A percentile compares a stretch with the other conserved stretches of the same genome.
These are phyloP conservation scores for Cydia pomonella DNA, from an alignment of 1,140 invertebrate genomes.

Conservation along the genomic window DNA sequence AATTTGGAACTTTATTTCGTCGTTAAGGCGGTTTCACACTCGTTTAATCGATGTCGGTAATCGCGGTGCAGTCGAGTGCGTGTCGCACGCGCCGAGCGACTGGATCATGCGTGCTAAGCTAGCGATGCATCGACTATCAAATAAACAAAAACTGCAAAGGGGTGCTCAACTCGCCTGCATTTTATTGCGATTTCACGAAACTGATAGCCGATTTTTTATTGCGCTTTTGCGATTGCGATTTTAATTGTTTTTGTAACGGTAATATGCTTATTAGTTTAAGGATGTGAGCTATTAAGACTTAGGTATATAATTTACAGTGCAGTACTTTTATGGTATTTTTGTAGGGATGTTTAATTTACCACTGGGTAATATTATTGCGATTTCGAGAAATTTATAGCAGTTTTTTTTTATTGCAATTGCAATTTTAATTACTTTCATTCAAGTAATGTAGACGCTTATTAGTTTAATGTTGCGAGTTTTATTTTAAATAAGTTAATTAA, in stretches of 20 bases:
- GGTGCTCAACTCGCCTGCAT: constrained; percentile 55
- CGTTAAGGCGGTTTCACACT: constrained; percentile 44
- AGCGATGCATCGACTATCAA: constrained; percentile 70
- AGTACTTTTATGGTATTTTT: not conserved
- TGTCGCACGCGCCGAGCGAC: constrained; percentile 61
- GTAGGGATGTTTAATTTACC: not conserved
- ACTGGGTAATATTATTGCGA: not conserved
- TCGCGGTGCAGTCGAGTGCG: constrained; percentile 41
- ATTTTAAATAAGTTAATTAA: too few species aligned
- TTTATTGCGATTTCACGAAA: constrained; percentile 54
- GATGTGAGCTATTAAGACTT: not conserved
- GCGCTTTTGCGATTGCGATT: constrained; percentile 26
- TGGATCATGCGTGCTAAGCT: constrained; percentile 56
- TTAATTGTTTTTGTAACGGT: constrained; percentile 26
- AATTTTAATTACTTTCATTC: not conserved
- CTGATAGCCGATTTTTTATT: constrained; percentile 47
- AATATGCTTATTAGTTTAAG: constrained; percentile 3
- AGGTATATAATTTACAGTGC: not conserved
- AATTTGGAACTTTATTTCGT: constrained; percentile 31
- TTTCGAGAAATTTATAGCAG: not conserved
- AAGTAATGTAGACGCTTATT: not conserved
- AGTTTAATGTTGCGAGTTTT: not conserved
- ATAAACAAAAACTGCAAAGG: constrained; percentile 72
- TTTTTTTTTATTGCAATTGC: constrained; percentile 6
- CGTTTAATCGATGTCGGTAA: constrained; percentile 24